Evolutionary conservation across 2,888 invertebrate species (phyloP).

Genomic region (Crematogaster levior): DNA sequence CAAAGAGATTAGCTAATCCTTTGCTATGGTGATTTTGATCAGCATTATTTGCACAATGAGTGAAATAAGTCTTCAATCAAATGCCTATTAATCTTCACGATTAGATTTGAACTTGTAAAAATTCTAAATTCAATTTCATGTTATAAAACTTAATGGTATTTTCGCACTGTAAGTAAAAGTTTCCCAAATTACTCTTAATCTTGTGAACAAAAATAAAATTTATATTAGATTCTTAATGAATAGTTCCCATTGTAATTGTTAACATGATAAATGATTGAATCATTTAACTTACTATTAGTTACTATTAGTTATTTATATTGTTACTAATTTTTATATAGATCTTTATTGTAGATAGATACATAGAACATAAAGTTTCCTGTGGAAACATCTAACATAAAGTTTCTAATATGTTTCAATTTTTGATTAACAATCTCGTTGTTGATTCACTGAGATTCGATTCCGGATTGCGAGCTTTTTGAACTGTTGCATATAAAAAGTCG

Average conservation of each 20-base stretch:
- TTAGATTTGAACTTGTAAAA: not conserved
- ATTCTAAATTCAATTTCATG: not conserved
- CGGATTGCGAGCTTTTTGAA: not conserved
- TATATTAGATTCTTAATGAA: not conserved
- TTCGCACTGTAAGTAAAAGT: not conserved
- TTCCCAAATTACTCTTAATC: not conserved
- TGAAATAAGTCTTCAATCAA: not conserved
- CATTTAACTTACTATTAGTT: not conserved
- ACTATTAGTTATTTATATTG: not conserved
- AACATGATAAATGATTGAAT: not conserved
- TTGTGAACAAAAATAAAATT: not conserved
- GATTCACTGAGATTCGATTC: not conserved
- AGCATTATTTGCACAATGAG: not conserved
- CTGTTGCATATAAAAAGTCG: constrained; percentile 26
- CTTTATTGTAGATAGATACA: not conserved
- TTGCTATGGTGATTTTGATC: constrained; percentile 7
- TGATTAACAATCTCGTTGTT: not conserved
- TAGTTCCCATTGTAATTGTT: not conserved
- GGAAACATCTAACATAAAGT: not conserved
- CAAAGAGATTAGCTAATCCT: constrained; percentile 10
- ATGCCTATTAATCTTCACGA: not conserved
- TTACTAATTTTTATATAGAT: not conserved
- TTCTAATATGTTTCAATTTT: not conserved
- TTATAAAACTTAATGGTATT: not conserved
- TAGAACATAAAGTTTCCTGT: not conserved